A percentile compares a stretch with the other conserved stretches of the same genome.
phyloP scores from a whole-genome alignment of 2,888 invertebrate species.

The Aspidiotus destructor region DNA sequence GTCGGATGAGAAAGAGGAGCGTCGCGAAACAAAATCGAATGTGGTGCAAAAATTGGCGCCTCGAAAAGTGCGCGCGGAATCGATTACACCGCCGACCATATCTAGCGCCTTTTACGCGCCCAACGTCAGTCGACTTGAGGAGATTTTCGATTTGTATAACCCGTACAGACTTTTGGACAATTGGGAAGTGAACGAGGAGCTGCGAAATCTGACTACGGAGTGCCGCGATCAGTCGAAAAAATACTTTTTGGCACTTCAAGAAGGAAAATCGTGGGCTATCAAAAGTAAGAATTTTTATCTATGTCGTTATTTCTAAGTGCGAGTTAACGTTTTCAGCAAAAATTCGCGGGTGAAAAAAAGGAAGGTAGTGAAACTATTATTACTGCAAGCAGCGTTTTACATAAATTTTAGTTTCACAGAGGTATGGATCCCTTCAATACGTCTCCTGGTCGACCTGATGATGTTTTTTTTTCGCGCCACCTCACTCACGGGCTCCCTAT shows the following conservation, averaged over 20 bases:
- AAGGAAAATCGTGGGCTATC: conserved; percentile 25
- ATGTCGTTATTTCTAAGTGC: not conserved
- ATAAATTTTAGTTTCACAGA: no score
- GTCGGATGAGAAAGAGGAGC: not conserved
- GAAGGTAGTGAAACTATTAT: no score
- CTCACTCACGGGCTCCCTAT: no score
- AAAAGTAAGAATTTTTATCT: conserved; percentile 25
- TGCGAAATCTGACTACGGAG: conserved; percentile 1
- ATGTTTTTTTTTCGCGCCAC: no score
- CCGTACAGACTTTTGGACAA: conserved; percentile 20
- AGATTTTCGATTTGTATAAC: conserved; percentile 25
- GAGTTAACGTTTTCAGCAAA: not conserved
- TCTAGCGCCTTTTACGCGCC: not conserved
- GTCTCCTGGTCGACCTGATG: no score
- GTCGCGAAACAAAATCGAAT: conserved; percentile 7
- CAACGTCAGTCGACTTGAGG: conserved; percentile 20
- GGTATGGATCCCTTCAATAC: no score
- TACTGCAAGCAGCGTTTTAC: no score
- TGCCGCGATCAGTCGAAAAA: conserved; percentile 12
- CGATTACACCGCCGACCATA: not conserved
- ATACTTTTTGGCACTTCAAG: conserved; percentile 16
- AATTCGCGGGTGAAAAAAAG: no score
- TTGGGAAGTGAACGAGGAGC: conserved; percentile 18
- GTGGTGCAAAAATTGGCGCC: conserved; percentile 12
- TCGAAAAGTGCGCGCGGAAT: not conserved